Percentiles rank a stretch among this genome's conserved stretches.
Evolutionary conservation across 2,113 vertebrate genomes (phyloP).

Genomic region (Apodemus speciosus): DNA sequence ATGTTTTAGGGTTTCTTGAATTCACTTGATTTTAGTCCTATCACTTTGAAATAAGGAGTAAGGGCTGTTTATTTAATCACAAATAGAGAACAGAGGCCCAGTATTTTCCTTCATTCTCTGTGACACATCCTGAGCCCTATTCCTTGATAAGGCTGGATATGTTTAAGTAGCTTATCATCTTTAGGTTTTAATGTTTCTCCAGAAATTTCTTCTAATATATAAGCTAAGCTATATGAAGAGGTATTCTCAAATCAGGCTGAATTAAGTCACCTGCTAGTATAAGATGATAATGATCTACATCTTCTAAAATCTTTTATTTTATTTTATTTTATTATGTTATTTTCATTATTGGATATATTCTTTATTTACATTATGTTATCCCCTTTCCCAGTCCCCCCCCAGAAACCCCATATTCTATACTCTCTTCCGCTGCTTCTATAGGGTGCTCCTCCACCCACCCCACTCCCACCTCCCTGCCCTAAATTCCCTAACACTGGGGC

Average conservation of each 20-base stretch:
- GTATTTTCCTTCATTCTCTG: background rate
- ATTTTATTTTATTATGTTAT: no score
- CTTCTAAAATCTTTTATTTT: background rate
- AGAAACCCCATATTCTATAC: no score
- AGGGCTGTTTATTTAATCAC: background rate
- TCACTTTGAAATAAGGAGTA: background rate
- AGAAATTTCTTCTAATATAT: background rate
- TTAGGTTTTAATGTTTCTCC: background rate
- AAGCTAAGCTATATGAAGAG: background rate
- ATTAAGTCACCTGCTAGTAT: background rate
- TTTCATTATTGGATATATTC: no score
- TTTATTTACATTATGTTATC: no score
- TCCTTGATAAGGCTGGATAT: background rate
- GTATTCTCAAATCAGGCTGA: background rate
- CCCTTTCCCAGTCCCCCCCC: no score
- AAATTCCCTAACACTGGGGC: no score
- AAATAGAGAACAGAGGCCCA: background rate
- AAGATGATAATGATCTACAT: background rate
- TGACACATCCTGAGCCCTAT: background rate
- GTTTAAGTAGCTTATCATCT: background rate
- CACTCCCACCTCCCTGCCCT: no score
- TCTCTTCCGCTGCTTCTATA: no score
- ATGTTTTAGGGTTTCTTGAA: slow-evolving; percentile 21
- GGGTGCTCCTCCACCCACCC: no score
- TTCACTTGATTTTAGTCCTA: background rate